phyloP scores from a whole-genome alignment of 2,888 invertebrate genomes.

The Amiota mariae region DNA sequence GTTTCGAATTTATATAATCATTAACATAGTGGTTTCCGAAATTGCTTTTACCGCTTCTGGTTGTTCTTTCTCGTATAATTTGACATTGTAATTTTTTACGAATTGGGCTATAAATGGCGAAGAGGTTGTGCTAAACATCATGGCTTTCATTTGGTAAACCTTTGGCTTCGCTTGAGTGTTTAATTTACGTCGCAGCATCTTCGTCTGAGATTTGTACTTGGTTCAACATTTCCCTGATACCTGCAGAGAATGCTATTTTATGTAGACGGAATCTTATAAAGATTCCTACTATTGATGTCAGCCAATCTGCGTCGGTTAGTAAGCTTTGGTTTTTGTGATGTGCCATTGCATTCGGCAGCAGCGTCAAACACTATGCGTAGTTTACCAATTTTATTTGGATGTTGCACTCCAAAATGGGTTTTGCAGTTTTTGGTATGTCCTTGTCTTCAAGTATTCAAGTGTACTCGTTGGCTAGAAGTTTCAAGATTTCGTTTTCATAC shows the following conservation, averaged over 20 bases:
- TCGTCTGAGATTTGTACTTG: slow-evolving; percentile 28
- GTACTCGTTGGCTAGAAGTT: slow-evolving; percentile 34
- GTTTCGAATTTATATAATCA: slow-evolving; percentile 1
- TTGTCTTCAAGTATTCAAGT: slow-evolving; percentile 29
- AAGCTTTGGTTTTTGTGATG: slow-evolving; percentile 38
- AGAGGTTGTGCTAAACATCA: slow-evolving; percentile 23
- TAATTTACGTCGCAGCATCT: slow-evolving; percentile 18
- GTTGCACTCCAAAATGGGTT: slow-evolving; percentile 46
- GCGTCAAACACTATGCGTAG: slow-evolving; percentile 56
- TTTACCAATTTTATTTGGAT: slow-evolving; percentile 52
- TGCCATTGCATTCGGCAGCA: slow-evolving; percentile 46
- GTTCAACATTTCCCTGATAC: slow-evolving; percentile 36
- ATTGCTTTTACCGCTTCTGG: slow-evolving; percentile 9
- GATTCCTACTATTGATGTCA: slow-evolving; percentile 41
- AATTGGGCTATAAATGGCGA: background rate
- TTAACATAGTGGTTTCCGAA: background rate
- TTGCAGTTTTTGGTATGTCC: slow-evolving; percentile 1
- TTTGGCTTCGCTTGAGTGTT: background rate
- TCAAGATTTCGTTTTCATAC: slow-evolving; percentile 37
- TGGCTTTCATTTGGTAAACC: slow-evolving; percentile 33
- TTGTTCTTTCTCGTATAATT: slow-evolving; percentile 7
- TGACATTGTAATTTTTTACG: slow-evolving; percentile 10
- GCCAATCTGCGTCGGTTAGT: slow-evolving; percentile 45
- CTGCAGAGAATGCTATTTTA: slow-evolving; percentile 40
- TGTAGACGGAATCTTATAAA: slow-evolving; percentile 42